These are phyloP conservation scores for Pyrrhia umbra DNA, from an alignment of 2,888 invertebrate genomes.

Conservation along the genomic window DNA sequence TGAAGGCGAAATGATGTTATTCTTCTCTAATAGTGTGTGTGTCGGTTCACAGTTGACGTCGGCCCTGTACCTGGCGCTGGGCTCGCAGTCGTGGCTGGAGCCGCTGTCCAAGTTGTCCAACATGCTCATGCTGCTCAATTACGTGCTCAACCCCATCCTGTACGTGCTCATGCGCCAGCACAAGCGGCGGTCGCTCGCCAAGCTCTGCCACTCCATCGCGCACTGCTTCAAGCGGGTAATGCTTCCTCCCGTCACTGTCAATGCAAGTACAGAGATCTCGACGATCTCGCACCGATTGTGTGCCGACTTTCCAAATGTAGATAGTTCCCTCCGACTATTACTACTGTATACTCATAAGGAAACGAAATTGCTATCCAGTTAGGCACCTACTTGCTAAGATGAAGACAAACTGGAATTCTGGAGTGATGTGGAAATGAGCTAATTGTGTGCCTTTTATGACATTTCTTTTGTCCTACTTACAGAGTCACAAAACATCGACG, in stretches of 20 bases:
- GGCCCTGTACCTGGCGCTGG: slow-evolving; percentile 87
- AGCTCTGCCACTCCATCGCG: slow-evolving; percentile 76
- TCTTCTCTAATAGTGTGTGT: background rate
- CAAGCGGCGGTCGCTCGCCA: slow-evolving; percentile 67
- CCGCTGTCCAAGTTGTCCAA: slow-evolving; percentile 91
- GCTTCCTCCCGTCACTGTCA: too few species aligned
- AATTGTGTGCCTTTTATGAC: background rate
- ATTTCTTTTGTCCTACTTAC: slow-evolving; percentile 36
- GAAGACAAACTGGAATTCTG: too few species aligned
- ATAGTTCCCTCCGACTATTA: too few species aligned
- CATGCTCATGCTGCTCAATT: slow-evolving; percentile 94
- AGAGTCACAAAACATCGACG: slow-evolving; percentile 84
- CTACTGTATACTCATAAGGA: too few species aligned
- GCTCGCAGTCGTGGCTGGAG: slow-evolving; percentile 76
- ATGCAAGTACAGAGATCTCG: too few species aligned
- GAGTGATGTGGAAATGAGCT: too few species aligned
- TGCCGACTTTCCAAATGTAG: too few species aligned
- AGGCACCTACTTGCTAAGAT: too few species aligned
- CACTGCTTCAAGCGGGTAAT: slow-evolving; percentile 84
- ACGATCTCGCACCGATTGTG: too few species aligned
- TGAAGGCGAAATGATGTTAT: too few species aligned
- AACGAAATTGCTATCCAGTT: too few species aligned
- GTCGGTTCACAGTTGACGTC: slow-evolving; percentile 82
- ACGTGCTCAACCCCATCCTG: slow-evolving; percentile 95
- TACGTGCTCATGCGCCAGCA: slow-evolving; percentile 93